Base-by-base conservation (phyloP, 2,797 vertebrate genomes). In the Dendrocincla fuliginosa region DNA sequence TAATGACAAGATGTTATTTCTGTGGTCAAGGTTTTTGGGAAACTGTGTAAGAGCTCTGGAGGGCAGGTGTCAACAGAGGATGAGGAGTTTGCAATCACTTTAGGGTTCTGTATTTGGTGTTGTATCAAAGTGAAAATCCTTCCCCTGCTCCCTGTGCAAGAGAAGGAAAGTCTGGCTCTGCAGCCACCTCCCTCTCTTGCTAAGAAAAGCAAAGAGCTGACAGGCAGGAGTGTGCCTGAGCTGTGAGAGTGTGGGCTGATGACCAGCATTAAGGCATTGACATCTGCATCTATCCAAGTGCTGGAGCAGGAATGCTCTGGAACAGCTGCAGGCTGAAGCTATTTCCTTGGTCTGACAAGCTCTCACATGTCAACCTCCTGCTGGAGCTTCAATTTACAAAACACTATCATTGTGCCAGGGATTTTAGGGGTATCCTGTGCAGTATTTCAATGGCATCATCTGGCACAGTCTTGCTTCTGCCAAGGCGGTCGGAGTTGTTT, bases 151-250 rank as follows among this genome's bases (percentile, higher is more conserved):
- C n/a, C 55, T 32, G n/a, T 1, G 4, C 76, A 80, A 49, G n/a
- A 87, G 90, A 84, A 74, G 0, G 41, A 32, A 64, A 73, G 77
- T 74, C 75, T 95, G 65, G 39, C 85, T 93, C 16, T 90, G 83
- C 80, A 95, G 77, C 78, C 74, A 88, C 83, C 87, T 93, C 83
- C 82, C 46, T 86, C 87, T 59, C 55, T 53, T 81, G 67, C 90
- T 61, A 76, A 93, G 85, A 90, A 96, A 94, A 96, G 90, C 55
- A 73, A 90, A 75, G 60, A 91, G 69, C 79, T 94, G 91, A 75
- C 73, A 93, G 84, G 87, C 76, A 86, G 85, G 50, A 94, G 59
- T 18, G 56, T 53, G 59, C 61, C 83, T 78, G 83, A 84, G 91
- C 73, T 87, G 70, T 67, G 84, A 71, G 49, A 80, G 69, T 65